These are phyloP conservation scores for Spea bombifrons DNA, from an alignment of 2,113 vertebrate genomes.

Conservation along the genomic window DNA sequence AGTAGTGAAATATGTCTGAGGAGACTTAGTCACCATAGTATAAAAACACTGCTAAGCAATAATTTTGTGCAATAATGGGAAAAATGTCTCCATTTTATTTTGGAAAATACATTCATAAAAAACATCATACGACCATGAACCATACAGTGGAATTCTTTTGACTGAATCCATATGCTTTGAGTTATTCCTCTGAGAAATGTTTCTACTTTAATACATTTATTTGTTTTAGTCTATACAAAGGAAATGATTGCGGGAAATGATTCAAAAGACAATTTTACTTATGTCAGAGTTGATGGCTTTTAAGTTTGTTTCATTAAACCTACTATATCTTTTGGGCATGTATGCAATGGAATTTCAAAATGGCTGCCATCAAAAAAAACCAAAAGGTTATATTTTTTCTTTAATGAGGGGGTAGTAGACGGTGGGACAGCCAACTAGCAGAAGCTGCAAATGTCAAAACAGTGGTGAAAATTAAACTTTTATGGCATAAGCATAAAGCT, in stretches of 20 bases:
- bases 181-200: slow-evolving; percentile 65
- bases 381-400: too few species aligned
- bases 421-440: too few species aligned
- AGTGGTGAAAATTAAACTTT: too few species aligned
- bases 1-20: background rate
- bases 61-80: slow-evolving; percentile 64
- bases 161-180: slow-evolving; percentile 63
- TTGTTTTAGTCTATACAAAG: slow-evolving; percentile 43
- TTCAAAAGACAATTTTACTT: slow-evolving; percentile 37
- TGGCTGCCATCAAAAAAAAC: background rate
- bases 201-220: slow-evolving; percentile 44
- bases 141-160: slow-evolving; percentile 66
- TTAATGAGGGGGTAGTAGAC: too few species aligned
- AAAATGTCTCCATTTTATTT: slow-evolving; percentile 70
- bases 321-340: background rate
- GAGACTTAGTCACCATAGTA: slow-evolving; percentile 41
- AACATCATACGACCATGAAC: slow-evolving; percentile 73
- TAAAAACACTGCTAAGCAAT: slow-evolving; percentile 60
- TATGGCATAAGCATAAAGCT: too few species aligned
- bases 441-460: too few species aligned
- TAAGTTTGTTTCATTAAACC: slow-evolving; percentile 29
- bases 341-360: background rate
- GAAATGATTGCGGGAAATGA: slow-evolving; percentile 44
- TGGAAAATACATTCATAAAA: slow-evolving; percentile 75
- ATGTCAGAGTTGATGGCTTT: slow-evolving; percentile 39